phyloP scores from a whole-genome alignment of 2,113 vertebrate genomes.

The Pheucticus melanocephalus region DNA sequence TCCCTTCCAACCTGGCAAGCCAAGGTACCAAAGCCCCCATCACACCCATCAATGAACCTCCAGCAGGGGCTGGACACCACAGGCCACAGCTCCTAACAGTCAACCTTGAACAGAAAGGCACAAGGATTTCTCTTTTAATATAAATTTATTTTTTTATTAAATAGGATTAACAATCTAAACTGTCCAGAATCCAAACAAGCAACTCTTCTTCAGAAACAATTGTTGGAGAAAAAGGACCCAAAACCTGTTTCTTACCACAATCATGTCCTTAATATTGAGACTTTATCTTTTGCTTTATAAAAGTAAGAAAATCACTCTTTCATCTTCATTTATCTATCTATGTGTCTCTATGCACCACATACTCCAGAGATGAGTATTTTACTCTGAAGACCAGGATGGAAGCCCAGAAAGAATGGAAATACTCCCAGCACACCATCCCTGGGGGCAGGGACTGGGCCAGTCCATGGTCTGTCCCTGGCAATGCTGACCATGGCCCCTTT shows the following conservation, averaged over 20 bases:
- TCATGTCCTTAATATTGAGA: not conserved
- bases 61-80: not conserved
- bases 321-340: not conserved
- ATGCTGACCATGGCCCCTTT: not conserved
- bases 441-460: not conserved
- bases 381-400: not conserved
- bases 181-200: conserved; percentile 34
- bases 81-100: not conserved
- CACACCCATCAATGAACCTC: not conserved
- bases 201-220: conserved; percentile 1
- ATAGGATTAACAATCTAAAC: conserved; percentile 17
- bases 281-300: conserved; percentile 16
- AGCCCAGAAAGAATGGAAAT: not conserved
- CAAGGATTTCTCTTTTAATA: not conserved
- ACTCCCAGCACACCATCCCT: not conserved
- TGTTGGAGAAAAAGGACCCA: not conserved
- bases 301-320: conserved; percentile 49
- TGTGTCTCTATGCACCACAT: not conserved
- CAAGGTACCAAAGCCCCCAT: not conserved
- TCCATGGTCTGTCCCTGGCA: not conserved
- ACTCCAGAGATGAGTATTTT: not conserved
- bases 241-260: not conserved
- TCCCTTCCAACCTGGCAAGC: not conserved
- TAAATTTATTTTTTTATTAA: conserved; percentile 61
- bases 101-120: not conserved